Percentiles rank a stretch among this genome's conserved stretches.
phyloP scores from a whole-genome alignment of 2,797 vertebrate genomes.

The Todus mexicanus region DNA sequence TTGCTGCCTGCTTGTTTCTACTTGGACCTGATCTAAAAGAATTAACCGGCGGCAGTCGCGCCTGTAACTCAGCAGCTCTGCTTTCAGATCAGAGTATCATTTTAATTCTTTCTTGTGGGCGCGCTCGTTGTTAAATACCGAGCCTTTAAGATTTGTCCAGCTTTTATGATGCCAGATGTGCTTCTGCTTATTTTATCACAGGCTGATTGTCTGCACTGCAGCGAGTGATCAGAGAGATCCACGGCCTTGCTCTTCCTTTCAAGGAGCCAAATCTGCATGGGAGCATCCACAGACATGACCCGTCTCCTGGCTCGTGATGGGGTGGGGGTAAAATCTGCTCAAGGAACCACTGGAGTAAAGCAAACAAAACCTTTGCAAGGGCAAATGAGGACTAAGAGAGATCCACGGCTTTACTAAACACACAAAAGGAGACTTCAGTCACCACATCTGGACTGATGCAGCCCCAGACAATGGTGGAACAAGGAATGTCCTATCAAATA shows the following conservation, averaged over 20 bases:
- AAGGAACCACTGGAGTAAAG: not conserved
- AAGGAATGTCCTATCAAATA: rapidly evolving
- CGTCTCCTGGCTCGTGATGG: not conserved
- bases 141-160: not conserved
- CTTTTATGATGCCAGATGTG: not conserved
- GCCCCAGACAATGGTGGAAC: not conserved
- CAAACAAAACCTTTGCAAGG: not conserved
- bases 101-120: not conserved
- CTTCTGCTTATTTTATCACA: not conserved
- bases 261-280: not conserved
- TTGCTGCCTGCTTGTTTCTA: not conserved
- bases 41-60: not conserved
- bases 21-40: not conserved
- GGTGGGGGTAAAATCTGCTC: not conserved
- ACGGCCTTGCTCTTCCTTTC: not conserved
- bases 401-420: not conserved
- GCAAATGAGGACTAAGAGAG: not conserved
- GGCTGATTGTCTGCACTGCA: not conserved
- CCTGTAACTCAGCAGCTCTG: not conserved
- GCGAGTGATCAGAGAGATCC: not conserved
- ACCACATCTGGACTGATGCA: not conserved
- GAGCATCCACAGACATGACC: not conserved
- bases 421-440: too few relatives aligned
- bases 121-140: not conserved
- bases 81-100: not conserved